Evolutionary conservation across 2,888 invertebrate genomes (phyloP), one percentile per base, ranked within the genome.

Genomic region (Orthosia gracilis): DNA sequence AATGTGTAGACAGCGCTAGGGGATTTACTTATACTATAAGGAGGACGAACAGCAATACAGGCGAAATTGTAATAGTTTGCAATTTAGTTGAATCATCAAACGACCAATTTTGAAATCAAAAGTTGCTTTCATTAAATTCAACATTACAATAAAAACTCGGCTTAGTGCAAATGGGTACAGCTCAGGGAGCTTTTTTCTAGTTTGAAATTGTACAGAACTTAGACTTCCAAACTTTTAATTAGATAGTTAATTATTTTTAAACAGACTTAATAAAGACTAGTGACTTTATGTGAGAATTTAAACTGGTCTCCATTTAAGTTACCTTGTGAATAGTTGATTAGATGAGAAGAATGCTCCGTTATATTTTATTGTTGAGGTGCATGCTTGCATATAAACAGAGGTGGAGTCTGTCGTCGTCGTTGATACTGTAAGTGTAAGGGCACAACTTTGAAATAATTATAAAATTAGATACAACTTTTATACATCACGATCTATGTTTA

Each of bases 201-300:
- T 55, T 76, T 68, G 49, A 75, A 67, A 57, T 40, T 49, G 15
- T 57, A 26, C 52, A 40, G n/a, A 58, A 67, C 52, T 65, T 31
- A 23, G 12, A 47, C n/a, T 5, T 26, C 45, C 2, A n/a, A 74
- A 71, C 68, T 82, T 74, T 69, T 69, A 78, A 82, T 69, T 64
- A 55, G 47, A 26, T 55, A 3, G 23, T 55, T 71, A 58, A 50
- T 69, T 69, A 72, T 23, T 66, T 61, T 78, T 52, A 73, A 78
- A 45, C 70, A 64, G 54, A 65, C n/a, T 21, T 67, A 65, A 59
- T 63, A 68, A 70, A 47, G n/a, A 45, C n/a, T n/a, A 78, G 31
- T 67, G 23, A 68, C 47, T 26, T 65, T 58, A 23, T 26, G 23
- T 21, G 64, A 58, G 40, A 47, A 54, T 59, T 52, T 17, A 52